phyloP scores from a whole-genome alignment of 2,888 invertebrate species.

The Melanchra persicariae region DNA sequence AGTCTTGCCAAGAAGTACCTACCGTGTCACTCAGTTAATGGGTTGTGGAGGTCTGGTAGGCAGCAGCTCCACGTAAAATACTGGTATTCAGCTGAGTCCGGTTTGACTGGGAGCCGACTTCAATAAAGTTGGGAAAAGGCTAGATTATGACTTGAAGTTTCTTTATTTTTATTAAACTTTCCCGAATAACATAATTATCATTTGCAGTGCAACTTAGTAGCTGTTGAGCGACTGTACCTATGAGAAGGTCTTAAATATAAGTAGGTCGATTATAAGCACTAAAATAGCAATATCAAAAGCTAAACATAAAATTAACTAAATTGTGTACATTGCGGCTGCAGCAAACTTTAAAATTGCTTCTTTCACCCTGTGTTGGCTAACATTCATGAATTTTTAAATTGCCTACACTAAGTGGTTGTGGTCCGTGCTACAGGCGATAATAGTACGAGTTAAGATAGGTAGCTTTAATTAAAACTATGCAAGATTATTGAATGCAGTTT shows the following conservation, averaged over 20 bases:
- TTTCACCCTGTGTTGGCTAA: neutral
- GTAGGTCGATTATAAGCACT: neutral
- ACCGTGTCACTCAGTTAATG: no score
- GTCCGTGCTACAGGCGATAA: neutral
- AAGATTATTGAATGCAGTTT: neutral
- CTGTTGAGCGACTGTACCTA: no score
- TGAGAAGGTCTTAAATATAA: neutral
- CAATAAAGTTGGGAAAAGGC: no score
- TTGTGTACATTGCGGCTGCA: neutral
- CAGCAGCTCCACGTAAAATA: no score
- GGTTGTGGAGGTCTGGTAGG: no score
- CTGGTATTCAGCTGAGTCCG: no score
- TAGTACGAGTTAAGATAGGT: neutral
- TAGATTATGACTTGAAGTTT: no score
- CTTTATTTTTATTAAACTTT: no score
- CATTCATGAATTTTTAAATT: constrained; percentile 20
- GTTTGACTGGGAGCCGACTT: no score
- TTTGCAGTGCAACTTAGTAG: no score
- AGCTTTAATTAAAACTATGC: constrained; percentile 10
- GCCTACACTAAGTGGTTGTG: neutral
- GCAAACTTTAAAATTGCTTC: constrained; percentile 27
- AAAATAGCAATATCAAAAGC: neutral
- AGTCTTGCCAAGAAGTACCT: no score
- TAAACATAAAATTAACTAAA: constrained; percentile 4
- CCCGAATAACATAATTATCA: no score